Evolutionary conservation across 2,797 vertebrate genomes (phyloP).

Genomic region (Paedocypris micromegethes): DNA sequence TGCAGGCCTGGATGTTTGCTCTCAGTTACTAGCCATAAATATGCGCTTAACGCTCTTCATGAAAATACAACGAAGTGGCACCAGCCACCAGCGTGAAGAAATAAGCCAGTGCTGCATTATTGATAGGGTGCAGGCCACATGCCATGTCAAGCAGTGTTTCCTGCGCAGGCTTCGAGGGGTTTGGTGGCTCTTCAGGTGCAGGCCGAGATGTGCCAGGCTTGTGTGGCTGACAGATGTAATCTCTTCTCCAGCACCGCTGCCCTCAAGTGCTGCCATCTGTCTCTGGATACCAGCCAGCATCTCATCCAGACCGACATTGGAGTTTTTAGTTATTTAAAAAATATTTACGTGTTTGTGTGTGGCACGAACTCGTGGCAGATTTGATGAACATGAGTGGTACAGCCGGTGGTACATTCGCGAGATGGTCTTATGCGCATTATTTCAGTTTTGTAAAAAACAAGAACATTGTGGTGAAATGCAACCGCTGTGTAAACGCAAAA

Average conservation of each 20-base stretch:
- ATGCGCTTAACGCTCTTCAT: constrained; percentile 64
- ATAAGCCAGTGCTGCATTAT: constrained; percentile 60
- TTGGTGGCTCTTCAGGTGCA: constrained; percentile 10
- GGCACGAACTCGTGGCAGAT: no score
- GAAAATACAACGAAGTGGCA: constrained; percentile 64
- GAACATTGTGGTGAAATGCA: no score
- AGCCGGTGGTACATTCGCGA: no score
- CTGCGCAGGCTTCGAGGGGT: constrained; percentile 30
- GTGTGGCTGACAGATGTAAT: constrained; percentile 43
- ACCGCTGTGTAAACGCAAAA: no score
- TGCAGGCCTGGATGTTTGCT: constrained; percentile 46
- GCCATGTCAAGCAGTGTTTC: constrained; percentile 20
- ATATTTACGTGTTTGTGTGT: no score
- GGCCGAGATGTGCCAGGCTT: constrained; percentile 24
- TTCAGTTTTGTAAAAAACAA: no score
- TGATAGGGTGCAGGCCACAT: constrained; percentile 47
- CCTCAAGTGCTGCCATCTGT: neutral
- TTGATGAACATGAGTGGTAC: no score
- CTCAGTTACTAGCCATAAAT: constrained; percentile 61
- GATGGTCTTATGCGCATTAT: no score
- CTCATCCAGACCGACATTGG: no score
- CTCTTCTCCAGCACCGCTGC: constrained; percentile 10
- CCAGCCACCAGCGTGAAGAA: constrained; percentile 62
- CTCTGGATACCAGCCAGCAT: neutral
- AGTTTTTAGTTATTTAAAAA: no score